phyloP scores from a whole-genome alignment of 2,797 vertebrate species.

The Mycteria americana region DNA sequence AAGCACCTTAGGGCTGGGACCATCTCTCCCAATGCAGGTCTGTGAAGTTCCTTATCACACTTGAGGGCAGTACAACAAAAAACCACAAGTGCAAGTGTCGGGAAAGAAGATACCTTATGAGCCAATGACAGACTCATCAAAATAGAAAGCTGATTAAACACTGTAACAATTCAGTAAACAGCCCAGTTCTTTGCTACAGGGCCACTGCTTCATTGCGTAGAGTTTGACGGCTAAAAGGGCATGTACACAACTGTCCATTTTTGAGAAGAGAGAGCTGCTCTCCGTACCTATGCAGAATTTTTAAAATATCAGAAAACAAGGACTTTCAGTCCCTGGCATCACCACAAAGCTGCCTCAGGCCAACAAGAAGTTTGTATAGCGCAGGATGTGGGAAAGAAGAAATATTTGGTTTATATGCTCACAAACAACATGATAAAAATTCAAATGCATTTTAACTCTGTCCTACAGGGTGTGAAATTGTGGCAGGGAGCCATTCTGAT shows the following conservation, averaged over 20 bases:
- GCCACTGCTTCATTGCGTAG: accelerated
- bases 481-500: neutral
- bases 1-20: neutral
- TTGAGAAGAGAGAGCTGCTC: neutral
- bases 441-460: neutral
- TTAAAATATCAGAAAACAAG: neutral
- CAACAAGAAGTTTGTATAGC: neutral
- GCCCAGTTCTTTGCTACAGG: neutral
- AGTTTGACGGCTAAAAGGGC: neutral
- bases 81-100: neutral
- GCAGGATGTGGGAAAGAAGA: neutral
- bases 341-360: neutral
- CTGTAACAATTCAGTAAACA: neutral
- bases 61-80: neutral
- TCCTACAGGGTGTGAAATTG: neutral
- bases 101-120: neutral
- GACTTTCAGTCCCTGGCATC: neutral
- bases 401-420: neutral
- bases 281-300: neutral
- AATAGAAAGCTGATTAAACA: neutral
- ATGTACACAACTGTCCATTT: neutral
- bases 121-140: neutral
- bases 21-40: neutral
- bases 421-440: neutral
- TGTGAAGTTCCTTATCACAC: neutral